Percentiles rank a stretch among this genome's conserved stretches.
These are phyloP conservation scores for Heteractis magnifica DNA, from an alignment of 92 coral and sea anemone species.

Conservation along the genomic window DNA sequence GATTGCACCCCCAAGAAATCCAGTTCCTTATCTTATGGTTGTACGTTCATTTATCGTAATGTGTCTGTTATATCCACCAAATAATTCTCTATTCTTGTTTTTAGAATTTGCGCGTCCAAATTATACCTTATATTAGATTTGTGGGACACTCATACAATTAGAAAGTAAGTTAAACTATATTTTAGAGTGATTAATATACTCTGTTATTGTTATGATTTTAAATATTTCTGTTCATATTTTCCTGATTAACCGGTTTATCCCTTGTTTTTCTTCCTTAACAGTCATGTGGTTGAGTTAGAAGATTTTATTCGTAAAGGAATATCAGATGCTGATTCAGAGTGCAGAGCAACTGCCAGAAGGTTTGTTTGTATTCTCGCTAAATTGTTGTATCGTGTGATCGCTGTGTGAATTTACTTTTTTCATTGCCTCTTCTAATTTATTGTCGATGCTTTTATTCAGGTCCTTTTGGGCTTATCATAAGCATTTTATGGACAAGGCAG, in stretches of 20 bases:
- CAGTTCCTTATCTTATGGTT: background rate
- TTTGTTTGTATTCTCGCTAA: background rate
- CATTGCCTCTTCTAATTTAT: background rate
- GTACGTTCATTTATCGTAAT: background rate
- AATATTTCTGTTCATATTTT: too few relatives aligned
- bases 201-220: background rate
- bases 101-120: constrained; percentile 77
- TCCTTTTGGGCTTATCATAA: constrained; percentile 90
- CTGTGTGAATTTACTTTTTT: background rate
- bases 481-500: constrained; percentile 90
- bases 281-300: constrained; percentile 82
- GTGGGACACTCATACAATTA: constrained; percentile 85
- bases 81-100: constrained; percentile 1
- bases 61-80: background rate
- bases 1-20: too few relatives aligned
- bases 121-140: constrained; percentile 60
- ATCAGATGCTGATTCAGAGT: constrained; percentile 64
- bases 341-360: constrained; percentile 17
- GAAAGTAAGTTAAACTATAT: constrained; percentile 61
- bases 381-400: background rate
- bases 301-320: constrained; percentile 82
- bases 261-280: constrained; percentile 2
- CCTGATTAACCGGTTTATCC: background rate
- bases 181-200: background rate
- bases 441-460: constrained; percentile 39